These are phyloP conservation scores for Linnaemya vulpina DNA, from an alignment of 2,888 invertebrate genomes.

Conservation along the genomic window DNA sequence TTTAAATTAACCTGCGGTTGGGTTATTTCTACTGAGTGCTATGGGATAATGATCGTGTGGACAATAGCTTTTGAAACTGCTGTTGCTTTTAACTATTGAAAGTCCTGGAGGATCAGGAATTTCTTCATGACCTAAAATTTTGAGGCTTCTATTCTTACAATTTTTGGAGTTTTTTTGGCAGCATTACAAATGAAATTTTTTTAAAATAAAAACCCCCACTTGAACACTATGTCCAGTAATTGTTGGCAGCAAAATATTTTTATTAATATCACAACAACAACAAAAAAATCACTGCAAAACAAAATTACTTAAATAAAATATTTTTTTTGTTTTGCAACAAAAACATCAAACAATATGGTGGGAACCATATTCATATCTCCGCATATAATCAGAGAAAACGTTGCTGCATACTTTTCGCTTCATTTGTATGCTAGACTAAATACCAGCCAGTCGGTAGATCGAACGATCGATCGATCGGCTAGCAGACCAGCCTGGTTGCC, in stretches of 20 bases:
- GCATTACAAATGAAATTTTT: no score
- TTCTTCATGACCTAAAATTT: no score
- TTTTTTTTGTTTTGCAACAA: not conserved
- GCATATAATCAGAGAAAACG: conserved; percentile 65
- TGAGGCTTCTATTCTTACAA: no score
- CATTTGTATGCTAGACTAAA: conserved; percentile 43
- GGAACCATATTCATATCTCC: conserved; percentile 80
- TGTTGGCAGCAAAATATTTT: conserved; percentile 20
- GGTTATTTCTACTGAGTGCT: no score
- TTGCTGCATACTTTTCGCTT: conserved; percentile 50
- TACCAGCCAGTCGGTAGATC: conserved; percentile 13
- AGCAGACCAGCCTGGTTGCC: conserved; percentile 35
- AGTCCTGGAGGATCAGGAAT: no score
- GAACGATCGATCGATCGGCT: conserved; percentile 24
- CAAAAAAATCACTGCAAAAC: conserved; percentile 4
- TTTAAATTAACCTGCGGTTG: not conserved
- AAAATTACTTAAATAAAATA: conserved; percentile 30
- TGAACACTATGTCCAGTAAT: conserved; percentile 33
- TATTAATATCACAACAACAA: conserved; percentile 36
- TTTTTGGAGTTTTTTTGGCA: no score
- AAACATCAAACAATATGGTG: conserved; percentile 69
- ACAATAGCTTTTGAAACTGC: no score
- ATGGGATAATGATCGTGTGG: not conserved
- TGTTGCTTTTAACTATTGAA: no score
- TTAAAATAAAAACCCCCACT: no score